Percentiles rank a stretch among this genome's conserved stretches.
Evolutionary conservation across 1,140 invertebrate species (phyloP).

Genomic region (Paraescarpia echinospica): DNA sequence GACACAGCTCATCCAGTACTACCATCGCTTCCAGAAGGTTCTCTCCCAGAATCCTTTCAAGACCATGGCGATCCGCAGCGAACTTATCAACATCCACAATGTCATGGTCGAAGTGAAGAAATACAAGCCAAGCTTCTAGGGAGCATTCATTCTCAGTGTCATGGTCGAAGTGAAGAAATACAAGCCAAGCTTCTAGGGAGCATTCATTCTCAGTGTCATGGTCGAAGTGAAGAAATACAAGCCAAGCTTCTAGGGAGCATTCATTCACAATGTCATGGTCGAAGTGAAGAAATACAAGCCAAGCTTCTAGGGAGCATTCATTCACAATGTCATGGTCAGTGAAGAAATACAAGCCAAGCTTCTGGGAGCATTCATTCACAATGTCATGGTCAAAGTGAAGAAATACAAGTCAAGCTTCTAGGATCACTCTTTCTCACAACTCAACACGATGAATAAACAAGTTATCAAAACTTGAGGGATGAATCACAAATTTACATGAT

Average conservation of each 20-base stretch:
- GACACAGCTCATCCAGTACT: constrained; percentile 95
- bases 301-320: constrained; percentile 70
- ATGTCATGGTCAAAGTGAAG: constrained; percentile 98
- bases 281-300: constrained; percentile 99
- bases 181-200: constrained; percentile 73
- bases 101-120: constrained; percentile 99
- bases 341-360: constrained; percentile 94
- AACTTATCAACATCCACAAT: constrained; percentile 96
- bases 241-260: constrained; percentile 67
- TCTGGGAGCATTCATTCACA: constrained; percentile 74
- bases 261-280: constrained; percentile 96
- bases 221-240: constrained; percentile 99
- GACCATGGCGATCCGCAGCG: constrained; percentile 73
- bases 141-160: constrained; percentile 82
- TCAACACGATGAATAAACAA: background rate
- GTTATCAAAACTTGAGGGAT: background rate
- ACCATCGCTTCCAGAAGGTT: constrained; percentile 95
- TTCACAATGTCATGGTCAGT: constrained; percentile 98
- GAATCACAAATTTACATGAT: no score
- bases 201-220: constrained; percentile 92
- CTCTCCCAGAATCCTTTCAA: constrained; percentile 73
- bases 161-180: constrained; percentile 99
- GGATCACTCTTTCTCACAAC: background rate
- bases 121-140: constrained; percentile 81
- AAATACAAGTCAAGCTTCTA: constrained; percentile 89